These are phyloP conservation scores for Antennarius striatus DNA, from an alignment of 2,113 vertebrate genomes.

Conservation along the genomic window DNA sequence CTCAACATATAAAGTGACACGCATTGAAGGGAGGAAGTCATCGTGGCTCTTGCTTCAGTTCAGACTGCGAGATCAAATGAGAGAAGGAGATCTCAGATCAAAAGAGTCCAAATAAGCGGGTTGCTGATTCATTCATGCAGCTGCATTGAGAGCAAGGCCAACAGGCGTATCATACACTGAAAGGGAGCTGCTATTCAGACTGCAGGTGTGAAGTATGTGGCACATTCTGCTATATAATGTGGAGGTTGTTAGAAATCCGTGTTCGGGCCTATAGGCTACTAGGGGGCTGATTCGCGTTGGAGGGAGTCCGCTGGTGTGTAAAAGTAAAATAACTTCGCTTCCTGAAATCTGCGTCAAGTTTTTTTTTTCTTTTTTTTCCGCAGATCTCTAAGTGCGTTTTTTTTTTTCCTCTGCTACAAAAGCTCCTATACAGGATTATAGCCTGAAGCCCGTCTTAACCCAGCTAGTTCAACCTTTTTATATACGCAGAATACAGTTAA, in stretches of 20 bases:
- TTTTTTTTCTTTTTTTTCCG: constrained; percentile 16
- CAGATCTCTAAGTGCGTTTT: constrained; percentile 39
- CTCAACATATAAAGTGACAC: neutral
- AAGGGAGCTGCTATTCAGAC: constrained; percentile 93
- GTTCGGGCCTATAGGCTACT: constrained; percentile 84
- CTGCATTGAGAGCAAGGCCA: constrained; percentile 93
- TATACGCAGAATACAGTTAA: constrained; percentile 51
- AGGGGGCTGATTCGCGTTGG: constrained; percentile 90
- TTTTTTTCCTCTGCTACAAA: constrained; percentile 30
- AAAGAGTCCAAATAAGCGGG: constrained; percentile 89
- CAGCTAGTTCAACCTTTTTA: constrained; percentile 38
- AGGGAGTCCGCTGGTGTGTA: constrained; percentile 88
- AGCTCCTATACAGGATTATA: constrained; percentile 28
- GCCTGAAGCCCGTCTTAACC: constrained; percentile 50
- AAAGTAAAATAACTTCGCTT: constrained; percentile 89
- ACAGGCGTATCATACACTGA: constrained; percentile 96
- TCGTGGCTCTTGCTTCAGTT: constrained; percentile 30
- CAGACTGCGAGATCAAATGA: constrained; percentile 83
- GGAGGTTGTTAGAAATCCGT: constrained; percentile 95
- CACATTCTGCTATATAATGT: constrained; percentile 93
- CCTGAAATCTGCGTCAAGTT: constrained; percentile 66
- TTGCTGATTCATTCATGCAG: constrained; percentile 91
- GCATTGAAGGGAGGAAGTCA: constrained; percentile 41
- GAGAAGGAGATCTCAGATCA: constrained; percentile 89
- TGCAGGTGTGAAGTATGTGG: constrained; percentile 98